These are phyloP conservation scores for Xiphophorus maculatus DNA, from an alignment of 2,113 vertebrate species.

Conservation along the genomic window DNA sequence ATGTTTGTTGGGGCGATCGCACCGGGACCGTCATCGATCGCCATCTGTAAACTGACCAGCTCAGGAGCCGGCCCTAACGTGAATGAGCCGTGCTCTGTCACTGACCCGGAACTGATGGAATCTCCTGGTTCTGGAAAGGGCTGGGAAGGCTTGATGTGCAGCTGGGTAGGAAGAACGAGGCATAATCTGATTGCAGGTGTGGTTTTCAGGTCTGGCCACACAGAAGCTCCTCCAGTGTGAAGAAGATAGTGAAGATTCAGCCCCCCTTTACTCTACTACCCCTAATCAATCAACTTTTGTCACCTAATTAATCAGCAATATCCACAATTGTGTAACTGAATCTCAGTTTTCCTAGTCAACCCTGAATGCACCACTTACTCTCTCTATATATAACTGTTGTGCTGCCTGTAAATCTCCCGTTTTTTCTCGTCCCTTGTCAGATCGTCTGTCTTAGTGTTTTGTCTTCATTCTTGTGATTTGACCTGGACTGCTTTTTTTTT, in stretches of 20 bases:
- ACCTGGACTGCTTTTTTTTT: no score
- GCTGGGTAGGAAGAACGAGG: slow-evolving; percentile 29
- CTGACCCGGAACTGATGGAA: slow-evolving; percentile 76
- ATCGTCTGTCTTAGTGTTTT: no score
- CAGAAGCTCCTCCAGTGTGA: no score
- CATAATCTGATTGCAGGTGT: background rate
- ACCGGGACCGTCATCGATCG: slow-evolving; percentile 80
- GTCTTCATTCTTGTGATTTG: no score
- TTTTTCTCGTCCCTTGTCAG: no score
- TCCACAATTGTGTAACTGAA: background rate
- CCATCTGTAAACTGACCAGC: slow-evolving; percentile 75
- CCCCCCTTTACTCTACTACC: background rate
- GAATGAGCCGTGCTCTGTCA: slow-evolving; percentile 73
- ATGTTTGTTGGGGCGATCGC: slow-evolving; percentile 80
- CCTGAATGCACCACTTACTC: no score
- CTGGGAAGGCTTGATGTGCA: slow-evolving; percentile 54
- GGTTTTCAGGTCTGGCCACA: no score
- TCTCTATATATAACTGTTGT: no score
- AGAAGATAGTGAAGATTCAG: no score
- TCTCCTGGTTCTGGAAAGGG: slow-evolving; percentile 73
- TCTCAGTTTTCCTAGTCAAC: background rate
- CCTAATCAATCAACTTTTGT: background rate
- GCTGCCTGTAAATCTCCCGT: no score
- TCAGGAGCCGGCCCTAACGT: slow-evolving; percentile 77
- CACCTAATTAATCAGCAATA: background rate